Evolutionary conservation across 37 sponge, comb jelly and placozoan genomes (phyloP), one percentile per base, ranked within the genome.

Genomic region (Hexactinellida sp.): DNA sequence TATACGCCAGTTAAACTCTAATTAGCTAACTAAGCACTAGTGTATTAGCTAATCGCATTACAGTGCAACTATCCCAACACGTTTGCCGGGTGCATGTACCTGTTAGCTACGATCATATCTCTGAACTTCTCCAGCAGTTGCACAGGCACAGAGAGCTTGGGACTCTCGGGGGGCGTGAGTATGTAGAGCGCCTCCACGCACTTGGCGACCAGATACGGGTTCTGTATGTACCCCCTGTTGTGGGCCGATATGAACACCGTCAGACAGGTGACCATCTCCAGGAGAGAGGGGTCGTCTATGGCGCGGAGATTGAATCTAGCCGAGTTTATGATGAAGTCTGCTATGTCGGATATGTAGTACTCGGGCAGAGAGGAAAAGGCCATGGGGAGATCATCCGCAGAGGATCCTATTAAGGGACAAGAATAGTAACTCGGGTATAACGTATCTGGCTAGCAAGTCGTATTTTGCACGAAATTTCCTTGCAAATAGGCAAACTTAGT

Each of bases 141-240:
- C 76, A 63, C 28, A 10, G 76, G 76, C 34, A 63, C 76, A n/a
- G 19, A 3, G 34, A 1, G 28, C 76, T 63, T 63, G 34, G 76
- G 76, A 7, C 13, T 63, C 5, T 63, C 76, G 5, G 76, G 76
- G 25, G 76, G 76, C 28, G 76, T 63, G 76, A 63, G 76, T 63
- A 63, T 63, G 34, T 25, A 63, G 19, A 63, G 76, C 5, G 76
- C 97, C 88, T 97, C 98, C 0, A 95, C 84, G 24, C 95, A 86
- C 63, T 97, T 97, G 39, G 95, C 89, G 5, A 88, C 83, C 0
- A 97, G 85, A 55, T 97, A 97, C 38, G 98, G 98, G 71, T 93
- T 94, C 36, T 52, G 85, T 86, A 95, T 54, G 86, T 90, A 92
- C 25, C 54, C 38, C 5, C 86, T 82, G 39, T 85, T 87, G 39